Percentiles rank a stretch among this genome's conserved stretches.
Conservation (phyloP, 2,797 vertebrate genomes). For the Astyanax mexicanus region DNA sequence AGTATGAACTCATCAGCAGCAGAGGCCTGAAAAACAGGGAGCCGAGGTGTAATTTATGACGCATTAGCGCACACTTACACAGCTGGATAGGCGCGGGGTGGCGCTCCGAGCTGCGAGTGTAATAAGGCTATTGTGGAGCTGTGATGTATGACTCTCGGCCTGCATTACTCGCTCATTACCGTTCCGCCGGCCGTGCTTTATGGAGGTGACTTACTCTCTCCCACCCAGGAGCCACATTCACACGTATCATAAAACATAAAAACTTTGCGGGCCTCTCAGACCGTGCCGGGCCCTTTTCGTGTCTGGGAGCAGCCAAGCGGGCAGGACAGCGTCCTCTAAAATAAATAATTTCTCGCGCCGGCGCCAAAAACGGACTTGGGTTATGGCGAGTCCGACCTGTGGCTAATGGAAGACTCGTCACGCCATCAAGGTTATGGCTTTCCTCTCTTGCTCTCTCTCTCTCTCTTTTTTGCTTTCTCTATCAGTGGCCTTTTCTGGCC, state of each 20-base stretch:
- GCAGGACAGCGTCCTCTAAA: constrained; percentile 47
- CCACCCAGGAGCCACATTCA: constrained; percentile 22
- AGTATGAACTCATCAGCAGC: constrained; percentile 36
- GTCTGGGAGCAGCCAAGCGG: constrained; percentile 40
- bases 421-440: constrained; percentile 42
- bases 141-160: constrained; percentile 41
- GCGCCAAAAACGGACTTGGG: constrained; percentile 38
- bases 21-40: constrained; percentile 5
- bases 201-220: constrained; percentile 63
- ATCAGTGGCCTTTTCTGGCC: background rate
- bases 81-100: constrained; percentile 45
- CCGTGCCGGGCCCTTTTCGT: constrained; percentile 19
- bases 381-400: constrained; percentile 45
- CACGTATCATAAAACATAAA: constrained; percentile 55
- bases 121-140: constrained; percentile 43
- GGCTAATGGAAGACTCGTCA: constrained; percentile 53
- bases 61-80: constrained; percentile 46
- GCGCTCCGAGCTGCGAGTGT: constrained; percentile 35
- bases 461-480: background rate
- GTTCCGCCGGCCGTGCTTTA: constrained; percentile 52
- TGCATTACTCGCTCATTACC: constrained; percentile 43
- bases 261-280: constrained; percentile 22
- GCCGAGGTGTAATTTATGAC: constrained; percentile 42
- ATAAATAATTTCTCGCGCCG: constrained; percentile 54
- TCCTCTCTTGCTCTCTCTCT: constrained; percentile 2